Evolutionary conservation across 2,797 vertebrate genomes (phyloP).

Genomic region (Rhynchonycteris naso): DNA sequence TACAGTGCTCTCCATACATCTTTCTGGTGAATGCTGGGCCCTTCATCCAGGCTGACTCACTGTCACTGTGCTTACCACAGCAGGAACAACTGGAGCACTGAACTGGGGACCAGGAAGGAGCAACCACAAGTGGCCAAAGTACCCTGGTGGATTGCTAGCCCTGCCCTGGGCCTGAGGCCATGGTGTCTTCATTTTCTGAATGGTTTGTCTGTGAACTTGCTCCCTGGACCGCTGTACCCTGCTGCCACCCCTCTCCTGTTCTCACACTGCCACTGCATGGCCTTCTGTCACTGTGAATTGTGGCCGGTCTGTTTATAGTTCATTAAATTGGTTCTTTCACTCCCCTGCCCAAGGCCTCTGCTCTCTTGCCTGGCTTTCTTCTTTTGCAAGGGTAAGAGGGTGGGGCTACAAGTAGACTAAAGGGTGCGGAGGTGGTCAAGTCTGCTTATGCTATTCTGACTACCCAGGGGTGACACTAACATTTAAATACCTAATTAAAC

Average conservation of each 20-base stretch:
- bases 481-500: not conserved
- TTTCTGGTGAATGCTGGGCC: not conserved
- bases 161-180: constrained; percentile 34
- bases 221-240: constrained; percentile 44
- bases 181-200: constrained; percentile 33
- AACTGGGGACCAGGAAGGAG: constrained; percentile 45
- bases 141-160: constrained; percentile 13
- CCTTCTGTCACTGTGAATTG: constrained; percentile 71
- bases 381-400: constrained; percentile 57
- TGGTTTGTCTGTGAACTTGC: constrained; percentile 57
- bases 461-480: not conserved
- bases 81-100: not conserved
- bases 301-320: constrained; percentile 73
- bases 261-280: constrained; percentile 71
- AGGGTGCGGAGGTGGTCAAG: not conserved
- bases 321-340: constrained; percentile 78
- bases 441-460: not conserved
- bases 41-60: not conserved
- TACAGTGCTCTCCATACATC: not conserved
- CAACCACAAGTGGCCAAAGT: not conserved
- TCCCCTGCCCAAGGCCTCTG: constrained; percentile 57
- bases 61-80: not conserved
- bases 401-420: constrained; percentile 41
- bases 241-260: constrained; percentile 42
- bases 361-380: constrained; percentile 75